Evolutionary conservation across 1,140 invertebrate species (phyloP).

Genomic region (Teleogryllus occipitalis): DNA sequence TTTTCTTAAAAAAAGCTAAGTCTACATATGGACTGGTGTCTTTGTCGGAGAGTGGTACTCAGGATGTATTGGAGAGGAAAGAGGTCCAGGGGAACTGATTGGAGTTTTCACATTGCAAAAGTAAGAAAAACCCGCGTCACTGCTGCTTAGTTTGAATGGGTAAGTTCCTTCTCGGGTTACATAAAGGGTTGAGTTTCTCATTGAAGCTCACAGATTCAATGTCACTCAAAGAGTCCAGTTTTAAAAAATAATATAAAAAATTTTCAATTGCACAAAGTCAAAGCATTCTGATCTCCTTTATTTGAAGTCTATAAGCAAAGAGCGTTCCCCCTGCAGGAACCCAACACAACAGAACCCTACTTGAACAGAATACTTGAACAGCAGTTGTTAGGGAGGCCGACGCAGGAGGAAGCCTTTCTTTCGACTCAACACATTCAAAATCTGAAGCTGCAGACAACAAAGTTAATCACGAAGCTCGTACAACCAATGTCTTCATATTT

Average conservation of each 20-base stretch:
- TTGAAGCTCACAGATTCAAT: not conserved
- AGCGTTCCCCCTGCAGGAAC: not conserved
- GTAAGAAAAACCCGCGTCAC: not conserved
- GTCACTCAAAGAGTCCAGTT: conserved; percentile 3
- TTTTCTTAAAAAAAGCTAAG: conserved; percentile 6
- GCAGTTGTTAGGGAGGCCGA: not conserved
- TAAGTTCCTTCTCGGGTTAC: not conserved
- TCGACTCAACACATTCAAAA: conserved; percentile 4
- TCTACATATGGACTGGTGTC: not conserved
- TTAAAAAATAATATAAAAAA: conserved; percentile 6
- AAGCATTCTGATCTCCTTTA: conserved; percentile 4
- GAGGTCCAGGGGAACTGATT: not conserved
- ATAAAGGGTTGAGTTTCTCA: not conserved
- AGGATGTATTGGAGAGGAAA: not conserved
- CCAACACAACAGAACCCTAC: conserved; percentile 3
- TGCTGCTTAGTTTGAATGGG: not conserved
- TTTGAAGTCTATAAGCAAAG: conserved; percentile 5
- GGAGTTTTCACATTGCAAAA: not conserved
- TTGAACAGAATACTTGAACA: not conserved
- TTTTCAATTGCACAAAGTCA: conserved; percentile 5
- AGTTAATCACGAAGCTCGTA: conserved; percentile 4
- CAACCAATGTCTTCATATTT: not conserved
- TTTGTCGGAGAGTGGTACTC: not conserved
- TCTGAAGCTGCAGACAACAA: not conserved
- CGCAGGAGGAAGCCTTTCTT: not conserved